Evolutionary conservation across 2,797 vertebrate genomes (phyloP), one percentile per base, ranked within the genome.

Genomic region (Delichon dasypus): DNA sequence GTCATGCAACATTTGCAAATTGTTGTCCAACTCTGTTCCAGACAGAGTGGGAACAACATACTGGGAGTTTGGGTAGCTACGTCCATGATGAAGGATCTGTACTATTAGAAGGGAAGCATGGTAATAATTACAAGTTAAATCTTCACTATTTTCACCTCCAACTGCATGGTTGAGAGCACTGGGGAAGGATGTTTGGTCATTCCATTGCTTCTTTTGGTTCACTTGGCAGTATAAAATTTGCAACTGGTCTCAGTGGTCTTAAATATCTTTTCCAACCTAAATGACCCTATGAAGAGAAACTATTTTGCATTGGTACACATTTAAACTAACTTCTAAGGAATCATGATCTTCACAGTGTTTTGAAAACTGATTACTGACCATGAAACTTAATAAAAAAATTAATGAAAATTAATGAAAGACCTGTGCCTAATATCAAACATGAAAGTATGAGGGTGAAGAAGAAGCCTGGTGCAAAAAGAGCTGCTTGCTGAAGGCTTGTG

Each of bases 81-180:
- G 9, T 66, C 19, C 22, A 9, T 48, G 13, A 32, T 78, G 19
- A 71, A 58, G 47, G 40, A 64, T 20, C 15, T 58, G 51, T 27
- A 21, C 19, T 51, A 51, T 57, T 60, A 60, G 45, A 78, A 60
- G 16, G 13, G 47, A 84, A 66, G 13, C 30, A 53, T 54, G 34
- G 55, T 17, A 50, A 47, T 38, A 70, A 68, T 29, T 75, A 5
- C 36, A 55, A 21, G 32, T 47, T 30, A 13, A n/a, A 4, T 50
- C 36, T 82, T 50, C 32, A 25, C 23, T n/a, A 13, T 68, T 0
- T 0, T 70, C 36, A 11, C 20, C 27, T 70, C 11, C 29, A 38
- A 23, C 36, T 70, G 27, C 16, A 62, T 50, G n/a, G 5, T 60
- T 58, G 66, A 54, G 47, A 66, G 11, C 3, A 25, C 13, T 54